Percentiles rank a stretch among this genome's conserved stretches.
Evolutionary conservation across 2,888 invertebrate species (phyloP).

Genomic region (Idaea aversata): DNA sequence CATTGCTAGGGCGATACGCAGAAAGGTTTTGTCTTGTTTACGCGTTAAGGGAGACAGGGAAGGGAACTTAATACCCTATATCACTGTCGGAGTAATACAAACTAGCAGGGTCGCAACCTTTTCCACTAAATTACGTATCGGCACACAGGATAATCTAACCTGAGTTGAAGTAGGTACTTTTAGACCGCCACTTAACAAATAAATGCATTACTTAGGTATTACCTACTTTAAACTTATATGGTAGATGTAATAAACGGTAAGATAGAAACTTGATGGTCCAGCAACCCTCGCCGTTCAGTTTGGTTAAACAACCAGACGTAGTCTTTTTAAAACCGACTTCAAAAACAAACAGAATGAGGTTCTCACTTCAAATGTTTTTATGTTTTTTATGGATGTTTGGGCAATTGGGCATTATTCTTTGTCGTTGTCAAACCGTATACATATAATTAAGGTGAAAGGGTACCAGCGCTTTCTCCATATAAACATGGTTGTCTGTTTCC

Average conservation of each 20-base stretch:
- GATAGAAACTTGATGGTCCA: background rate
- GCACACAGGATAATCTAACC: constrained; percentile 72
- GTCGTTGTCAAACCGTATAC: no score
- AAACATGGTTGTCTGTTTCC: no score
- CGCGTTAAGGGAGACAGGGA: constrained; percentile 75
- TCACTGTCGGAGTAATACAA: constrained; percentile 78
- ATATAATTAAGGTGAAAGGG: no score
- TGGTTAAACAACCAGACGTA: background rate
- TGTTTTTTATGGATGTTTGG: no score
- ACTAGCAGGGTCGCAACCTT: constrained; percentile 78
- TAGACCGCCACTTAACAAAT: constrained; percentile 52
- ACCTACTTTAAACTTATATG: constrained; percentile 30
- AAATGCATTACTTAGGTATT: constrained; percentile 47
- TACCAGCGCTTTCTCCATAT: no score
- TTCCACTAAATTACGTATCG: constrained; percentile 79
- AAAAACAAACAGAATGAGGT: no score
- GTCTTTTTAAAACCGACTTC: no score
- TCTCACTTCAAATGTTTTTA: no score
- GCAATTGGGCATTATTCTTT: no score
- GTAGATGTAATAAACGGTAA: constrained; percentile 7
- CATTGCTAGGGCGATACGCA: constrained; percentile 71
- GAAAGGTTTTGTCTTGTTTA: constrained; percentile 79
- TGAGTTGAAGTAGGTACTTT: constrained; percentile 64
- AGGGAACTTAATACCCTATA: constrained; percentile 79
- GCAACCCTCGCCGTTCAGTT: background rate